Percentiles rank a stretch among this genome's conserved stretches.
These are phyloP conservation scores for Setophaga petechia DNA, from an alignment of 2,113 vertebrate genomes.

Conservation along the genomic window DNA sequence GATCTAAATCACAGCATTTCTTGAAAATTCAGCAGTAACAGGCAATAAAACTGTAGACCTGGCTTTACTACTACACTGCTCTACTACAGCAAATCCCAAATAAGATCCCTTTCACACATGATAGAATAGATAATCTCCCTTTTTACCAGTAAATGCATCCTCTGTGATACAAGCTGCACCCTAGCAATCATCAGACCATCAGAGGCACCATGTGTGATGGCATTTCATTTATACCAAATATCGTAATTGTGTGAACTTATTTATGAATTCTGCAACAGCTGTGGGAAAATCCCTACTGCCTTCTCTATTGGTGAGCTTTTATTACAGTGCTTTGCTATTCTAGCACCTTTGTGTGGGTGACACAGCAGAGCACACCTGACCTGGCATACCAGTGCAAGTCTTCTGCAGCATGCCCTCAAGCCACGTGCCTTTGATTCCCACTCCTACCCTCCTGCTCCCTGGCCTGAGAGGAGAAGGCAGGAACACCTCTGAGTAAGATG, in stretches of 20 bases:
- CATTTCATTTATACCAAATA: background rate
- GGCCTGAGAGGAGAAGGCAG: background rate
- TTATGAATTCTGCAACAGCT: slow-evolving; percentile 12
- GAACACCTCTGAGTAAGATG: background rate
- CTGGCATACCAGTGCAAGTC: background rate
- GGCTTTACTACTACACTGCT: background rate
- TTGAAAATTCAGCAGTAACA: slow-evolving; percentile 42
- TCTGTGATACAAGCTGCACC: background rate
- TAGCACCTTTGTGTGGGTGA: background rate
- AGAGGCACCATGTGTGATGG: background rate
- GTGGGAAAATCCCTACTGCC: background rate
- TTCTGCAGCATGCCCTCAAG: background rate
- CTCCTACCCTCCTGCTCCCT: background rate
- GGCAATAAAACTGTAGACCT: slow-evolving; percentile 14
- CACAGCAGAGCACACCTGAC: background rate
- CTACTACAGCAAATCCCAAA: slow-evolving; percentile 2
- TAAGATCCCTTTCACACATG: background rate
- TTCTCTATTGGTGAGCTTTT: background rate
- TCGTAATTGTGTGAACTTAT: background rate
- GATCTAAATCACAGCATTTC: slow-evolving; percentile 38
- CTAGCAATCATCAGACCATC: background rate
- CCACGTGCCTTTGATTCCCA: background rate
- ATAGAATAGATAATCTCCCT: background rate
- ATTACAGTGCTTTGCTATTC: background rate
- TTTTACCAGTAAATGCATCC: background rate